A percentile compares a stretch with the other conserved stretches of the same genome.
Conservation (phyloP, 2,797 vertebrate species). For the Numenius phaeopus region DNA sequence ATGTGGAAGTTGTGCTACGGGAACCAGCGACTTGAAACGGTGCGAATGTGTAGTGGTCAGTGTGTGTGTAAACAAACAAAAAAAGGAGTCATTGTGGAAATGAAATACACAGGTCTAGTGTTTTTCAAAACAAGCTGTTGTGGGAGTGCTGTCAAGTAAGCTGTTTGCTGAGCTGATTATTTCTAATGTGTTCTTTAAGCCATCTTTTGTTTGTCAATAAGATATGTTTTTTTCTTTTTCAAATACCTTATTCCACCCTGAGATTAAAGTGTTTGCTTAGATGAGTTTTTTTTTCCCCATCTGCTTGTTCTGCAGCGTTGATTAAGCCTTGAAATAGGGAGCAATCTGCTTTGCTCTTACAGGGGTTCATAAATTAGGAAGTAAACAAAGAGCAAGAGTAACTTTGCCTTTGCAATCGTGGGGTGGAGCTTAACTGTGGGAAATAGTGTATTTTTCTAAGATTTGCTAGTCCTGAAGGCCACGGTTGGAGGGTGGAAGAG, state of each 20-base stretch:
- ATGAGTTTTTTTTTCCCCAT: not conserved
- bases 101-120: not conserved
- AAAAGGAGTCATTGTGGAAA: not conserved
- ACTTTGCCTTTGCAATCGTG: not conserved
- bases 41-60: not conserved
- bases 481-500: not conserved
- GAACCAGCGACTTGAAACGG: not conserved
- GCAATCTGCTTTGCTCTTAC: not conserved
- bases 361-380: conserved; percentile 38
- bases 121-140: not conserved
- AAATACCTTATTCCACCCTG: not conserved
- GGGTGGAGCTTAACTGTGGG: conserved; percentile 24
- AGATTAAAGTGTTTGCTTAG: not conserved
- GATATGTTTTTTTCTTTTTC: not conserved
- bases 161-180: not conserved
- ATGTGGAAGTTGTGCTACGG: rapidly evolving
- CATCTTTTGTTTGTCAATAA: not conserved
- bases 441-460: not conserved
- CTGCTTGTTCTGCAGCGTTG: not conserved
- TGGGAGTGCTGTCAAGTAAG: not conserved
- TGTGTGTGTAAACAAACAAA: not conserved
- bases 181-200: not conserved
- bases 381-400: conserved; percentile 18
- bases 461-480: not conserved
- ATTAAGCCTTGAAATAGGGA: not conserved